Evolutionary conservation across 2,797 vertebrate species (phyloP), one percentile per base, ranked within the genome.

Genomic region (Acanthopagrus latus): DNA sequence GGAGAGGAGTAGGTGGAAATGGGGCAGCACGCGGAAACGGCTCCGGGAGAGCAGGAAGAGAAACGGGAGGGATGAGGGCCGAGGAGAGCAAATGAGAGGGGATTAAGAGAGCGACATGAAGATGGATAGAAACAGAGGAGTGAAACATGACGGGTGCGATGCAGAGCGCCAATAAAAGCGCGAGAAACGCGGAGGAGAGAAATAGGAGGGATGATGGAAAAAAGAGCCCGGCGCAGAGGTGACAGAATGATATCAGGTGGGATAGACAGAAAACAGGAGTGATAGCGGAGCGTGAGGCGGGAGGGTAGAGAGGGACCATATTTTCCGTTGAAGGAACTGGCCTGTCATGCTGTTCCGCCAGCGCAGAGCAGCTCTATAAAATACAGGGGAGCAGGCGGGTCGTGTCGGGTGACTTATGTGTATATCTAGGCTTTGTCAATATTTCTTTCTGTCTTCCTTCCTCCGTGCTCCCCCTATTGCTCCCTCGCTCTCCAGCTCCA

Each of bases 361-460:
- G 94, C 87, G 73, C 90, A 94, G 94, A 95, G 94, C 93, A 94
- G 87, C 92, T 94, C 95, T 92, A 95, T 96, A 95, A 96, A 96
- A 94, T 88, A 95, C 91, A 85, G 87, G 82, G 33, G 88, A 91
- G 90, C 88, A 81, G 93, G 91, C 92, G 81, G 93, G 85, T 91
- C 90, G 89, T 92, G 92, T 89, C 86, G 83, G 91, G 92, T 96
- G 95, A 96, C 94, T 94, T 95, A 95, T 96, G 94, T 95, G 95
- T 96, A 92, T 96, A 96, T 95, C 94, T 93, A 93, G 91, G 91
- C 91, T 96, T 92, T 95, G 95, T 95, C 95, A 96, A 96, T 96
- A 96, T 95, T 95, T 96, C 95, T 95, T 95, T 94, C 95, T 95
- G 91, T 92, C 94, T 90, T 89, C 86, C 91, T 92, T 90, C 86